These are phyloP conservation scores for Hippocampus zosterae DNA, from an alignment of 2,113 vertebrate genomes.

Conservation along the genomic window DNA sequence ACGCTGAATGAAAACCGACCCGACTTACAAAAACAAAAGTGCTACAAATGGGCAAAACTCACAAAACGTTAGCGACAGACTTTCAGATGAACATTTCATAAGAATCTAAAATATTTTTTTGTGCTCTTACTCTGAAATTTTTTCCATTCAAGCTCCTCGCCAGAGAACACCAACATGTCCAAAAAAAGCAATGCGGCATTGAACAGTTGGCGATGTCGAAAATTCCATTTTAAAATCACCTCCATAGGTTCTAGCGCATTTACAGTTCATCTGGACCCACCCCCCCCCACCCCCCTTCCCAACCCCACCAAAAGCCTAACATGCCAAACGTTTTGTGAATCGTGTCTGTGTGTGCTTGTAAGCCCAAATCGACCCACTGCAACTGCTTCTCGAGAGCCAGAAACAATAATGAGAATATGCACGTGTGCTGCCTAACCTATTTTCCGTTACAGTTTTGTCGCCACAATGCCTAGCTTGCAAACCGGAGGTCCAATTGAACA, in stretches of 20 bases:
- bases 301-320: not conserved
- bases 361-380: not conserved
- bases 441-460: slow-evolving; percentile 13
- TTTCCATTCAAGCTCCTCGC: too few species aligned
- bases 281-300: not conserved
- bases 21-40: slow-evolving; percentile 20
- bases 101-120: not conserved
- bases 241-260: not conserved
- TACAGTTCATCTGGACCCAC: not conserved
- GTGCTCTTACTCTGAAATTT: too few species aligned
- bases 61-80: not conserved
- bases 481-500: slow-evolving; percentile 46
- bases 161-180: too few species aligned
- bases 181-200: too few species aligned
- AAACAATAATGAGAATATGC: slow-evolving; percentile 18
- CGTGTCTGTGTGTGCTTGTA: not conserved
- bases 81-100: not conserved
- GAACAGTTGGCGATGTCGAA: too few species aligned
- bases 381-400: not conserved
- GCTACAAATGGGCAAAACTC: not conserved
- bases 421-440: slow-evolving; percentile 36
- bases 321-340: not conserved
- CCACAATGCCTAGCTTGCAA: slow-evolving; percentile 55
- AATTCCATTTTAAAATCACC: not conserved
- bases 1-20: slow-evolving; percentile 66